phyloP scores from a whole-genome alignment of 2,113 vertebrate genomes.

The Sinocyclocheilus anophthalmus region DNA sequence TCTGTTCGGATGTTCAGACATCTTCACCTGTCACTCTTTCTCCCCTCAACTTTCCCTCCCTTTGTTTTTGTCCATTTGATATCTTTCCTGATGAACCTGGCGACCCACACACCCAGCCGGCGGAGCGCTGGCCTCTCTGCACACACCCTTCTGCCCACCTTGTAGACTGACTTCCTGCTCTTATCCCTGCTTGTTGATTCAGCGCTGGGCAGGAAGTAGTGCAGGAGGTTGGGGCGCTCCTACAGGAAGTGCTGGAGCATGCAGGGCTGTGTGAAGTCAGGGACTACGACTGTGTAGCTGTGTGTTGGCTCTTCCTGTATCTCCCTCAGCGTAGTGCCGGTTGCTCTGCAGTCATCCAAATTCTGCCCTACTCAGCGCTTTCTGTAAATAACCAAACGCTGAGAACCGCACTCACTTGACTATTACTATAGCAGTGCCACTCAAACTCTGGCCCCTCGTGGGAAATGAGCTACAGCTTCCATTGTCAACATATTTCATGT shows the following conservation, averaged over 20 bases:
- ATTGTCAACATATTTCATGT: constrained; percentile 46
- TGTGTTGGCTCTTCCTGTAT: constrained; percentile 41
- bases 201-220: constrained; percentile 49
- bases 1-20: constrained; percentile 38
- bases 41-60: background rate
- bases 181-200: constrained; percentile 52
- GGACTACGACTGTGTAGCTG: constrained; percentile 39
- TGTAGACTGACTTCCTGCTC: constrained; percentile 37
- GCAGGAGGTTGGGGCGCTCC: constrained; percentile 40
- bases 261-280: constrained; percentile 41
- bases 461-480: constrained; percentile 46
- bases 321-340: constrained; percentile 1
- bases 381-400: constrained; percentile 47
- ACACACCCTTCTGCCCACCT: constrained; percentile 1
- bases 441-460: constrained; percentile 11
- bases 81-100: constrained; percentile 31
- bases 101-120: constrained; percentile 35
- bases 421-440: constrained; percentile 33
- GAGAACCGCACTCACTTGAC: constrained; percentile 36
- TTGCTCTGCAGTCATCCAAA: background rate
- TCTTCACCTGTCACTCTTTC: constrained; percentile 35
- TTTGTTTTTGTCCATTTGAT: constrained; percentile 33
- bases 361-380: constrained; percentile 46
- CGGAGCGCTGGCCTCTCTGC: background rate
- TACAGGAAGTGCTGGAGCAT: constrained; percentile 55